Evolutionary conservation across 1,140 invertebrate species (phyloP).

Genomic region (Meteorus sp.): DNA sequence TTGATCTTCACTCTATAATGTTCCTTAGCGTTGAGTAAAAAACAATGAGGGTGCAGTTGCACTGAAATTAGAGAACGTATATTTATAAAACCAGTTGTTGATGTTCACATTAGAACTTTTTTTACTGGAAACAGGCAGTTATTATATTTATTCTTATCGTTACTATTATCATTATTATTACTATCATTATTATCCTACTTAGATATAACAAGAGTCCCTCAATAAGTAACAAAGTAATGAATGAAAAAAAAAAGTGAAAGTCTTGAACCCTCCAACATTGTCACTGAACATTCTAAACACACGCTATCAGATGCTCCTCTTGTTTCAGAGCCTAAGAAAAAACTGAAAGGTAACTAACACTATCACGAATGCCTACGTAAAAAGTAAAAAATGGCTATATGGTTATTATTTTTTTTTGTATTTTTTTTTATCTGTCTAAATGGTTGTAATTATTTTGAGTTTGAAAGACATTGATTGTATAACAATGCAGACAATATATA

Average conservation of each 20-base stretch:
- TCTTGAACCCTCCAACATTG: constrained; percentile 41
- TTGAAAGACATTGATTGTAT: constrained; percentile 9
- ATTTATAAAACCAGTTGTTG: too few relatives aligned
- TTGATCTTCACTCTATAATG: constrained; percentile 13
- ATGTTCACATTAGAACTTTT: too few relatives aligned
- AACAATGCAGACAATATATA: constrained; percentile 37
- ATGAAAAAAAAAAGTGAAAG: background rate
- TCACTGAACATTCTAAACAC: constrained; percentile 57
- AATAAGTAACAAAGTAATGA: constrained; percentile 1
- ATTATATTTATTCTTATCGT: too few relatives aligned
- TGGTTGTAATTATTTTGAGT: constrained; percentile 30
- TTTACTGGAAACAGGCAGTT: too few relatives aligned
- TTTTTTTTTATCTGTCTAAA: constrained; percentile 36
- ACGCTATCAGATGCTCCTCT: constrained; percentile 61
- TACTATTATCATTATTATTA: too few relatives aligned
- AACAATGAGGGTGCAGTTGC: background rate
- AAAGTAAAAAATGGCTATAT: constrained; percentile 44
- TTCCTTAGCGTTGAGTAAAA: background rate
- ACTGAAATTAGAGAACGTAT: background rate
- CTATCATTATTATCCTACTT: background rate
- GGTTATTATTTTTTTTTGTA: constrained; percentile 32
- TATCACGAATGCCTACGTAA: constrained; percentile 36
- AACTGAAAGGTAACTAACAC: constrained; percentile 68
- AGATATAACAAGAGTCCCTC: background rate
- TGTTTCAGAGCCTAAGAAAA: constrained; percentile 76